Evolutionary conservation across 2,888 invertebrate genomes (phyloP).

Genomic region (Lasioglossum calceatum): DNA sequence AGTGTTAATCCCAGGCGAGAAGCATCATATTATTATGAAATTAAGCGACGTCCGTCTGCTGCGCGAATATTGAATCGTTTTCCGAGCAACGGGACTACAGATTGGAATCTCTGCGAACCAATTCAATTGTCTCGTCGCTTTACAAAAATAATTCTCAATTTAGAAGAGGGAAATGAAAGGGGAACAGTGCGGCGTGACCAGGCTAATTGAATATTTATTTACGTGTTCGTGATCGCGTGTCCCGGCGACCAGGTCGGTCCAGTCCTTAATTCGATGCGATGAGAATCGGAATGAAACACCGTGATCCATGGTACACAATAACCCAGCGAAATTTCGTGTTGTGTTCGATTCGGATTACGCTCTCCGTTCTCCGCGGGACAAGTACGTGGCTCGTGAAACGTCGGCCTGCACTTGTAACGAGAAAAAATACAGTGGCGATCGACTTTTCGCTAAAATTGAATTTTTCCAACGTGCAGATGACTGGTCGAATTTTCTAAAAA

Average conservation of each 20-base stretch:
- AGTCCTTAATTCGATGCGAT: constrained; percentile 29
- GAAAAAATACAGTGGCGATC: neutral
- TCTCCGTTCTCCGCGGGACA: neutral
- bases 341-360: neutral
- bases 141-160: neutral
- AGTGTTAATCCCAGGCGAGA: constrained; percentile 28
- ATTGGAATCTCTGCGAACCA: constrained; percentile 24
- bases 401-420: neutral
- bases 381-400: neutral
- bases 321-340: neutral
- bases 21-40: neutral
- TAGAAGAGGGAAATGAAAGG: neutral
- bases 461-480: neutral
- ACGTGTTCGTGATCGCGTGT: constrained; percentile 29
- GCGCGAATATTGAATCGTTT: neutral
- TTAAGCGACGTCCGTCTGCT: neutral
- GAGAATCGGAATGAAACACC: constrained; percentile 15
- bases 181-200: neutral
- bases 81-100: neutral
- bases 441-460: neutral
- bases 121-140: constrained; percentile 36
- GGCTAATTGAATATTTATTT: constrained; percentile 57
- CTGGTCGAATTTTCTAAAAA: neutral
- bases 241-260: neutral
- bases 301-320: neutral